Evolutionary conservation across 2,797 vertebrate genomes (phyloP).

Genomic region (Sebastes itinus): DNA sequence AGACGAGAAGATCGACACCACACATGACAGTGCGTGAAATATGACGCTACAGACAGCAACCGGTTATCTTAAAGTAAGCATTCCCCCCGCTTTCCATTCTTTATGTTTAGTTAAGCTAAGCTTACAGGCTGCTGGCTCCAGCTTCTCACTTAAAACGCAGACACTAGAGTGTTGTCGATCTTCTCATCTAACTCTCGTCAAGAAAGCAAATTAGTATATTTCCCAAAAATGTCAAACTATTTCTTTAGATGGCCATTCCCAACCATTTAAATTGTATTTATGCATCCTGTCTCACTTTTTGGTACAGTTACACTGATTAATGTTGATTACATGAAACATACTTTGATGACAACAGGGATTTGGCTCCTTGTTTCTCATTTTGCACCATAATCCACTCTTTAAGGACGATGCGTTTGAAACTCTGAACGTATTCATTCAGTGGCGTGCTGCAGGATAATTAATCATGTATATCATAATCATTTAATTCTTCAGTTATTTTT

Average conservation of each 20-base stretch:
- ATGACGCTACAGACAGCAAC: neutral
- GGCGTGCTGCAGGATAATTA: slow-evolving; percentile 46
- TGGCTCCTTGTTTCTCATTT: slow-evolving; percentile 29
- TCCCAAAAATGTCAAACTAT: neutral
- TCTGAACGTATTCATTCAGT: slow-evolving; percentile 14
- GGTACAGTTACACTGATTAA: neutral
- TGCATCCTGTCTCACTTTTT: neutral
- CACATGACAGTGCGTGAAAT: neutral
- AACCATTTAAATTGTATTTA: neutral
- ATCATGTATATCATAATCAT: slow-evolving; percentile 51
- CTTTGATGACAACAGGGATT: slow-evolving; percentile 5
- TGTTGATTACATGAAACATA: slow-evolving; percentile 5
- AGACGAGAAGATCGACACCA: neutral
- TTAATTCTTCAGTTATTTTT: slow-evolving; percentile 52
- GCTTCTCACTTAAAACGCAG: neutral
- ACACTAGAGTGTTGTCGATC: neutral
- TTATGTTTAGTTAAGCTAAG: neutral
- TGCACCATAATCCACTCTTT: slow-evolving; percentile 20
- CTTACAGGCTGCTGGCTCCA: neutral
- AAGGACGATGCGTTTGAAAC: slow-evolving; percentile 16
- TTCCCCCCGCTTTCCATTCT: neutral
- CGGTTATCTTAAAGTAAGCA: neutral
- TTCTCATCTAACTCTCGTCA: neutral
- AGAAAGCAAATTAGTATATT: neutral
- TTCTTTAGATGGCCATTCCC: neutral